Evolutionary conservation across 2,113 vertebrate species (phyloP).

Genomic region (Urocolius indicus): DNA sequence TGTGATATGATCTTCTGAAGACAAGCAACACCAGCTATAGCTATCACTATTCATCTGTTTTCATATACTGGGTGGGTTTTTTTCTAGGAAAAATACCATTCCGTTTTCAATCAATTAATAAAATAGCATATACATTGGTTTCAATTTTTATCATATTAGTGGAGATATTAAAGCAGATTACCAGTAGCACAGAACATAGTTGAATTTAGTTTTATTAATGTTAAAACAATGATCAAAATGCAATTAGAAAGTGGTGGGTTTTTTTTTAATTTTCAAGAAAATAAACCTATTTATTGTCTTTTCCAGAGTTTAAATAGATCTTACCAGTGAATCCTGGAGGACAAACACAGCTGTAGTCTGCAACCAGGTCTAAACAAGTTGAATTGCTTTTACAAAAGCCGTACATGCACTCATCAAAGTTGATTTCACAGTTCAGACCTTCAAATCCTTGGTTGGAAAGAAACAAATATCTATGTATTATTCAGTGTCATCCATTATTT

Average conservation of each 20-base stretch:
- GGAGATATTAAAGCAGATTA: neutral
- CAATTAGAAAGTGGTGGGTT: neutral
- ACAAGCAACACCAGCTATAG: neutral
- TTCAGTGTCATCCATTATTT: neutral
- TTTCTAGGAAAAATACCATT: neutral
- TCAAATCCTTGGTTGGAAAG: conserved; percentile 68
- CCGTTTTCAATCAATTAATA: neutral
- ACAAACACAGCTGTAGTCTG: conserved; percentile 79
- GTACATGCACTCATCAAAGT: conserved; percentile 78
- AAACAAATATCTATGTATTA: neutral
- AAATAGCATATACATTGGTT: neutral
- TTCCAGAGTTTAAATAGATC: conserved; percentile 20
- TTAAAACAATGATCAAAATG: neutral
- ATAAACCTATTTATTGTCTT: neutral
- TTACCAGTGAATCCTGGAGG: conserved; percentile 77
- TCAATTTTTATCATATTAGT: neutral
- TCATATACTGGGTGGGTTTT: neutral
- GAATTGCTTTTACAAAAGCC: conserved; percentile 81
- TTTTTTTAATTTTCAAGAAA: neutral
- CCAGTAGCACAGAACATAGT: neutral
- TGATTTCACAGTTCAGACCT: conserved; percentile 80
- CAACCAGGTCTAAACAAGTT: conserved; percentile 78
- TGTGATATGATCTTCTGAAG: neutral
- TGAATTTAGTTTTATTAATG: neutral
- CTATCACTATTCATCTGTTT: neutral